Evolutionary conservation across 2,888 invertebrate species (phyloP), one percentile per base, ranked within the genome.

Genomic region (Torymus auratus): DNA sequence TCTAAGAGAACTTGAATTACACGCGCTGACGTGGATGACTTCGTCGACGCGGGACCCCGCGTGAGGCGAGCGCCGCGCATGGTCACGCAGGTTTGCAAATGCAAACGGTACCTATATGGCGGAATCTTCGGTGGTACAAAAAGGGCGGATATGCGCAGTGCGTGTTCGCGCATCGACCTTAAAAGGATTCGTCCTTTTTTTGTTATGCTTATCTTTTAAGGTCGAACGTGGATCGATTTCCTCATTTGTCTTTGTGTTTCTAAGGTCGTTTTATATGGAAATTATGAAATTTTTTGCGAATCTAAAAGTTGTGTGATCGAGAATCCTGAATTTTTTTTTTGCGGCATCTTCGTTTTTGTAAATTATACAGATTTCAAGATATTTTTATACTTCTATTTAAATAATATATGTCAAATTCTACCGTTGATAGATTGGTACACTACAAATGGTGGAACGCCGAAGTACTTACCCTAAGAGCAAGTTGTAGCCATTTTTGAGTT

Each of bases 21-120:
- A 41, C 84, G 79, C 84, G 67, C 76, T 84, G 87, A 86, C 86
- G 86, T 87, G 88, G 67, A 88, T 86, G 87, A 86, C 88, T 88
- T 86, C 84, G 85, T 88, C 86, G 84, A 74, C 74, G 60, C 41
- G 41, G 41, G 41, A 41, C 41, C 41, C 41, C 7, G 41, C 41
- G 41, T 10, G 41, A 41, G 53, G 50, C 13, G 55, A 20, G 28
- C 13, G 53, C 15, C 41, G 41, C 13, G 20, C 17, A 52, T 14
- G 11, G 62, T 69, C 28, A 41, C 11, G 58, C 56, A 13, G 53
- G 50, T 52, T 70, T 64, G 83, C 79, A 81, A 83, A 82, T 83
- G 75, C 73, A 72, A 83, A 82, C 83, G 69, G 82, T 81, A 83
- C 80, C 78, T 81, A 81, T 74, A 77, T 81, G 62, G 73, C 15